phyloP scores from a whole-genome alignment of 2,797 vertebrate species.

The Garrulus glandarius region DNA sequence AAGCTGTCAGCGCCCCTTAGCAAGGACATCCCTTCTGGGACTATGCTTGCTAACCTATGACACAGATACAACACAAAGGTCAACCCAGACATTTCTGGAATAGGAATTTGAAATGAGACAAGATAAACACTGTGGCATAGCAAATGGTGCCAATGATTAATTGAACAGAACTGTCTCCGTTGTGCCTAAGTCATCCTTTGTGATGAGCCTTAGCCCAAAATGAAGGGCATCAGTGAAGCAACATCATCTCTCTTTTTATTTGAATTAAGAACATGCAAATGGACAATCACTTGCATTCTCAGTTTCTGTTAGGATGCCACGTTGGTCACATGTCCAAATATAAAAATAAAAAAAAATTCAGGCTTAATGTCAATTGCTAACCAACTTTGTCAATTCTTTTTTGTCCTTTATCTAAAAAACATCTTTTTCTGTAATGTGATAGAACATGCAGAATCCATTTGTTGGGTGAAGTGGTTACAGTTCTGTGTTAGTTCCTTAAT shows the following conservation, averaged over 20 bases:
- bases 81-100: background rate
- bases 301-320: background rate
- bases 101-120: background rate
- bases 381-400: background rate
- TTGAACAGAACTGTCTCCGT: background rate
- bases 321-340: background rate
- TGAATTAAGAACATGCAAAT: background rate
- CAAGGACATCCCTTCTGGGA: too few relatives aligned
- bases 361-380: background rate
- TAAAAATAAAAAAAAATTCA: background rate
- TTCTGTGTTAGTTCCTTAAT: background rate
- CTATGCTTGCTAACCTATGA: too few relatives aligned
- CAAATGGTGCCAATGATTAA: background rate
- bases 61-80: background rate
- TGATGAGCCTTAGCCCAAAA: background rate
- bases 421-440: background rate
- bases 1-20: too few relatives aligned
- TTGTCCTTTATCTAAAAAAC: background rate
- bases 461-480: background rate
- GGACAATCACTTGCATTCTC: background rate
- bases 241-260: background rate
- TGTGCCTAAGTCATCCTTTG: background rate
- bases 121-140: background rate
- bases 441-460: background rate
- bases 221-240: background rate